phyloP scores from a whole-genome alignment of 2,888 invertebrate species.

The Deilephila elpenor region DNA sequence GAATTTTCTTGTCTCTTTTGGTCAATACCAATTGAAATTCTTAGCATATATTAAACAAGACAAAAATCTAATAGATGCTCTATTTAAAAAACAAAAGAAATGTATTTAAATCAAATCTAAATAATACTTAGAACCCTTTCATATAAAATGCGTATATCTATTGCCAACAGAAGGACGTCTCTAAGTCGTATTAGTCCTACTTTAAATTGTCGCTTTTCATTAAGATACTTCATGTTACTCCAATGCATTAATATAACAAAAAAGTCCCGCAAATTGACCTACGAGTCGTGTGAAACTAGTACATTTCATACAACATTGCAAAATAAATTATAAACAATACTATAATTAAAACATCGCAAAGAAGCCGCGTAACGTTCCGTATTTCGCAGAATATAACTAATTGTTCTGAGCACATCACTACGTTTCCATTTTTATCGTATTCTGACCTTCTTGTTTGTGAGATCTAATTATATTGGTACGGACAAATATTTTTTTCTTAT shows the following conservation, averaged over 20 bases:
- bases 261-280: neutral
- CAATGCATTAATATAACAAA: neutral
- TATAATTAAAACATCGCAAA: constrained; percentile 31
- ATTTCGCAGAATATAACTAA: constrained; percentile 29
- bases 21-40: too few species aligned
- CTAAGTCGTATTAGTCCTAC: too few species aligned
- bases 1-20: too few species aligned
- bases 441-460: constrained; percentile 5
- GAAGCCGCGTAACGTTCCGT: constrained; percentile 22
- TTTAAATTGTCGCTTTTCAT: neutral
- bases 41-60: too few species aligned
- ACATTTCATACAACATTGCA: constrained; percentile 26
- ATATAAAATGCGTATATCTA: too few species aligned
- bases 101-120: too few species aligned
- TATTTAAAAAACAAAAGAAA: too few species aligned
- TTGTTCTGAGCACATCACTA: constrained; percentile 12
- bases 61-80: too few species aligned
- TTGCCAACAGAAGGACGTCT: too few species aligned
- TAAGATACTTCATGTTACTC: neutral
- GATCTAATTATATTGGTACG: neutral
- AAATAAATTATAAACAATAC: constrained; percentile 31
- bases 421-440: neutral
- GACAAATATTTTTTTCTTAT: neutral
- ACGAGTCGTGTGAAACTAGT: constrained; percentile 26
- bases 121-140: too few species aligned